A percentile compares a stretch with the other conserved stretches of the same genome.
These are phyloP conservation scores for Hyphantria cunea DNA, from an alignment of 1,140 invertebrate species.

Conservation along the genomic window DNA sequence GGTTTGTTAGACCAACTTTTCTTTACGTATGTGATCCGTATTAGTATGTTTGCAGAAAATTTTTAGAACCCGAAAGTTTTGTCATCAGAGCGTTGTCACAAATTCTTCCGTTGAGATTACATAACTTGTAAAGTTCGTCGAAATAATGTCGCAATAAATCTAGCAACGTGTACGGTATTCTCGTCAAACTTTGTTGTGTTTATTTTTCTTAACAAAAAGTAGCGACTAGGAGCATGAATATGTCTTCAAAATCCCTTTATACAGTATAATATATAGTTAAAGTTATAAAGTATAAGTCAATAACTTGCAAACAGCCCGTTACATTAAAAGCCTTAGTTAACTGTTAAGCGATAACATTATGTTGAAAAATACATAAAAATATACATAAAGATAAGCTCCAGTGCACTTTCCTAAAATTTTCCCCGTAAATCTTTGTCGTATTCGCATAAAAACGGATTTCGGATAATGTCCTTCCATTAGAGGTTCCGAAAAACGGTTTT, in stretches of 20 bases:
- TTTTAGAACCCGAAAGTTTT: slow-evolving; percentile 43
- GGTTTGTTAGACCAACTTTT: slow-evolving; percentile 40
- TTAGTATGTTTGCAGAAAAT: slow-evolving; percentile 39
- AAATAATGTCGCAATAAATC: slow-evolving; percentile 52
- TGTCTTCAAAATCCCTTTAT: slow-evolving; percentile 69
- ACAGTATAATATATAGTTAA: slow-evolving; percentile 56
- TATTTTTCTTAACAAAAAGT: slow-evolving; percentile 50
- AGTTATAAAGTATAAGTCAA: no score
- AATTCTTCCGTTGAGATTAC: slow-evolving; percentile 44
- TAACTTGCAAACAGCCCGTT: slow-evolving; percentile 47
- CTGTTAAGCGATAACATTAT: slow-evolving; percentile 64
- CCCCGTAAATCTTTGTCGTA: slow-evolving; percentile 59
- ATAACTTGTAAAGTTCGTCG: slow-evolving; percentile 41
- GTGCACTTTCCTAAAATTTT: slow-evolving; percentile 53
- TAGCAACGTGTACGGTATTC: slow-evolving; percentile 41
- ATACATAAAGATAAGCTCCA: slow-evolving; percentile 70
- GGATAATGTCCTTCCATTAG: slow-evolving; percentile 66
- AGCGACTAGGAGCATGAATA: slow-evolving; percentile 46
- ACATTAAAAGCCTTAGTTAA: slow-evolving; percentile 59
- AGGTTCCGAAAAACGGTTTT: slow-evolving; percentile 61
- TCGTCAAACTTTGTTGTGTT: slow-evolving; percentile 51
- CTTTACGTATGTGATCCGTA: slow-evolving; percentile 21
- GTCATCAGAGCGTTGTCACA: slow-evolving; percentile 36
- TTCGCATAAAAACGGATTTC: slow-evolving; percentile 60
- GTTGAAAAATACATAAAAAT: slow-evolving; percentile 68